Percentiles rank a stretch among this genome's conserved stretches.
These are phyloP conservation scores for Diarsia dahlii DNA, from an alignment of 2,888 invertebrate genomes.

Conservation along the genomic window DNA sequence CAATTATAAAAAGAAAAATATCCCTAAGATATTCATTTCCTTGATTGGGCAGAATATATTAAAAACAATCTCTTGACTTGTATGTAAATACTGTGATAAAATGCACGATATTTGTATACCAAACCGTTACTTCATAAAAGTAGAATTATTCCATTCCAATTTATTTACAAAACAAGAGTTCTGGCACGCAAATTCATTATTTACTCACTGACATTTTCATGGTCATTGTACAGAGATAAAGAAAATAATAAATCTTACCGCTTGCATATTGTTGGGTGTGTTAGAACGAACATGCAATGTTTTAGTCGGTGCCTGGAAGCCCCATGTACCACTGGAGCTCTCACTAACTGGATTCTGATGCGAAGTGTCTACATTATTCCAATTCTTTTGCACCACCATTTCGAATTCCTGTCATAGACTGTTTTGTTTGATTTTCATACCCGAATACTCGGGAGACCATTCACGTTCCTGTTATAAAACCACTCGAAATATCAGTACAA, in stretches of 20 bases:
- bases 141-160: background rate
- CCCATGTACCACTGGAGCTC: conserved; percentile 80
- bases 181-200: conserved; percentile 22
- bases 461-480: conserved; percentile 44
- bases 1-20: background rate
- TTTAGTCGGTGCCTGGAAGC: conserved; percentile 81
- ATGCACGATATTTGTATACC: background rate
- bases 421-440: conserved; percentile 56
- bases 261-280: conserved; percentile 80
- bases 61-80: too few relatives aligned
- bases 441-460: conserved; percentile 56
- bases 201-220: conserved; percentile 50
- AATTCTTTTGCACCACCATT: conserved; percentile 89
- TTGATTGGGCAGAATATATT: background rate
- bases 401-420: conserved; percentile 71
- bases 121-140: background rate
- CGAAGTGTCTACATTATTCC: conserved; percentile 81
- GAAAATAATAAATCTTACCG: conserved; percentile 69
- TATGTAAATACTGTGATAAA: background rate
- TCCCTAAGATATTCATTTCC: background rate
- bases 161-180: conserved; percentile 6
- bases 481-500: conserved; percentile 12
- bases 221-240: conserved; percentile 36
- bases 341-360: conserved; percentile 78
- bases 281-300: conserved; percentile 77